phyloP scores from a whole-genome alignment of 2,113 vertebrate species.

The Trogon melanurus region DNA sequence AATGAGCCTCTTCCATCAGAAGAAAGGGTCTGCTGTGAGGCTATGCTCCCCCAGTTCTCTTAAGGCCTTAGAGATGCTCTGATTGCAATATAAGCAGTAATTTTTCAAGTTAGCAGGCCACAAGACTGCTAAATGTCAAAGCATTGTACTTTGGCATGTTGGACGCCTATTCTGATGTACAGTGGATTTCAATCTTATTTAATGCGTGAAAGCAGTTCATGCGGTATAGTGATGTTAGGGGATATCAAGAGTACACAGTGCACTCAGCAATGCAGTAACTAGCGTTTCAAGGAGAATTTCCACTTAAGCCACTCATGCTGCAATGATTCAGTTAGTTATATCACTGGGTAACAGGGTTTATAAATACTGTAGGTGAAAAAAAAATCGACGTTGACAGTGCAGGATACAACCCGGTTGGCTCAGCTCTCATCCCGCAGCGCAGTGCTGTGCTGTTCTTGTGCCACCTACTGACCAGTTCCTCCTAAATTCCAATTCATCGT shows the following conservation, averaged over 20 bases:
- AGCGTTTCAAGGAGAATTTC: neutral
- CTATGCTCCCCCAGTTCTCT: neutral
- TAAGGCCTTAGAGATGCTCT: neutral
- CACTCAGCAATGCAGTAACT: neutral
- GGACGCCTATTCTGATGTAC: neutral
- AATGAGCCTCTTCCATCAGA: neutral
- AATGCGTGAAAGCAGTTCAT: neutral
- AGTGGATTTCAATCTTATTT: neutral
- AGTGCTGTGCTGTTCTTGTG: slow-evolving; percentile 50
- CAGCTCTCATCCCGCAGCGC: neutral
- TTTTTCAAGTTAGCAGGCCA: neutral
- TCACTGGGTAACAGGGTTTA: neutral
- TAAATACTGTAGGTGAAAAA: neutral
- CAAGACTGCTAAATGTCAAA: neutral
- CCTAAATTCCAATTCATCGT: neutral
- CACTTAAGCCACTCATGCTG: neutral
- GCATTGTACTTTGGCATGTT: neutral
- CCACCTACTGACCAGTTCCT: slow-evolving; percentile 56
- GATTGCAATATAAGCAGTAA: neutral
- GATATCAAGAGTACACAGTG: neutral
- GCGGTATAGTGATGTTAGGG: neutral
- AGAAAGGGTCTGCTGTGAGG: neutral
- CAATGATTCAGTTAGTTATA: neutral
- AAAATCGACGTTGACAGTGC: neutral
- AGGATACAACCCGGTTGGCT: accelerated